phyloP scores from a whole-genome alignment of 1,140 invertebrate species.

The Copidosoma floridanum region DNA sequence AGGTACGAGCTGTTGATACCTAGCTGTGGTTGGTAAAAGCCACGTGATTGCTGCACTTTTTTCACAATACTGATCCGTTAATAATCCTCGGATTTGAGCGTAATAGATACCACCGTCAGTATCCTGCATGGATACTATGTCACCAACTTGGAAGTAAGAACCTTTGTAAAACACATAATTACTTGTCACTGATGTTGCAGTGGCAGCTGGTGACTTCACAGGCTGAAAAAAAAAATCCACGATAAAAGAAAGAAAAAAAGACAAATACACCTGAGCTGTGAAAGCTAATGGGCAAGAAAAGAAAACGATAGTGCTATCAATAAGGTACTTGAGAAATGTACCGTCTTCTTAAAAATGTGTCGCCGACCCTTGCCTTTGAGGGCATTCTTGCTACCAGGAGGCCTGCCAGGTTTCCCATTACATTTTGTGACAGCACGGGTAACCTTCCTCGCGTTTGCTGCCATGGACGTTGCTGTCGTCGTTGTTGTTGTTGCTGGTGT shows the following conservation, averaged over 20 bases:
- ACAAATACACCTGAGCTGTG: no score
- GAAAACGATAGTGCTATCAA: no score
- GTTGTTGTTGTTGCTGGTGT: neutral
- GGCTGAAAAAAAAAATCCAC: conserved; percentile 53
- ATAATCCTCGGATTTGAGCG: conserved; percentile 83
- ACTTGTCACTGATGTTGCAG: conserved; percentile 77
- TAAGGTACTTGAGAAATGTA: no score
- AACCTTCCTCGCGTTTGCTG: conserved; percentile 58
- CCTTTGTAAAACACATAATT: conserved; percentile 83
- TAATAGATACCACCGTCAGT: conserved; percentile 77
- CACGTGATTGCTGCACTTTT: conserved; percentile 93
- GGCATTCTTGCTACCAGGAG: conserved; percentile 45
- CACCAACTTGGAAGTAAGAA: conserved; percentile 84
- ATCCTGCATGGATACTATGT: conserved; percentile 85
- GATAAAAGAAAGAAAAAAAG: conserved; percentile 7
- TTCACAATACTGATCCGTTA: conserved; percentile 90
- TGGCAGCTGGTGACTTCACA: conserved; percentile 75
- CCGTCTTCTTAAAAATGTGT: conserved; percentile 77
- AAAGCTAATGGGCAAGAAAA: no score
- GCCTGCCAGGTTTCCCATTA: conserved; percentile 40
- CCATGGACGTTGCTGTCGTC: conserved; percentile 58
- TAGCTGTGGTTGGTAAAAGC: conserved; percentile 80
- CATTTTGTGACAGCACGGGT: neutral
- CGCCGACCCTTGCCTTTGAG: conserved; percentile 73
- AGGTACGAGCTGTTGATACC: conserved; percentile 40